phyloP scores from a whole-genome alignment of 1,140 invertebrate genomes.

The Bilobella aurantiaca region DNA sequence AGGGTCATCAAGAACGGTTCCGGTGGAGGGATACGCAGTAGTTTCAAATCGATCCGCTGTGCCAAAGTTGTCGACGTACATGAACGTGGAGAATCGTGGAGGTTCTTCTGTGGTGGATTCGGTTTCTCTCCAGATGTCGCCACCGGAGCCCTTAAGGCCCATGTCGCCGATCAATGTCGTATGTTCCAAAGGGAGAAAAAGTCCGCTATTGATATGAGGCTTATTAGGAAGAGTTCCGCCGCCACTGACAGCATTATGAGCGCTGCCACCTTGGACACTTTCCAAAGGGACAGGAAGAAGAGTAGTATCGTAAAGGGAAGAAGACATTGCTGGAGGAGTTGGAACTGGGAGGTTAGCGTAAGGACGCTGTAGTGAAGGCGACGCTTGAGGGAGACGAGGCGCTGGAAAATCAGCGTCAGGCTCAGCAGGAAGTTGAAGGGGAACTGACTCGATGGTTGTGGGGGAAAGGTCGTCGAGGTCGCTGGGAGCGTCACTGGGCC shows the following conservation, averaged over 20 bases:
- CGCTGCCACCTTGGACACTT: slow-evolving; percentile 33
- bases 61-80: slow-evolving; percentile 25
- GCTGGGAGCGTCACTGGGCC: neutral
- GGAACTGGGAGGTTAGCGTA: slow-evolving; percentile 21
- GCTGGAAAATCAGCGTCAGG: neutral
- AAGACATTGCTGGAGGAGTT: slow-evolving; percentile 29
- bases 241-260: slow-evolving; percentile 23
- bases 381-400: slow-evolving; percentile 16
- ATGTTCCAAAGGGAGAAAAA: slow-evolving; percentile 31
- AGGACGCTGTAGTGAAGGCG: slow-evolving; percentile 29
- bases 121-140: neutral
- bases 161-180: slow-evolving; percentile 17
- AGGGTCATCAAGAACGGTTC: no score
- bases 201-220: slow-evolving; percentile 30
- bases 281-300: slow-evolving; percentile 35
- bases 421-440: neutral
- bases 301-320: slow-evolving; percentile 30
- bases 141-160: neutral
- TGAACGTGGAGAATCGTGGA: slow-evolving; percentile 28
- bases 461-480: no score
- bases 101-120: slow-evolving; percentile 18
- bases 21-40: neutral
- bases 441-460: neutral
- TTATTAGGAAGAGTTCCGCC: slow-evolving; percentile 27
- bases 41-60: neutral